Evolutionary conservation across 2,113 vertebrate genomes (phyloP), one percentile per base, ranked within the genome.

Genomic region (Numida meleagris): DNA sequence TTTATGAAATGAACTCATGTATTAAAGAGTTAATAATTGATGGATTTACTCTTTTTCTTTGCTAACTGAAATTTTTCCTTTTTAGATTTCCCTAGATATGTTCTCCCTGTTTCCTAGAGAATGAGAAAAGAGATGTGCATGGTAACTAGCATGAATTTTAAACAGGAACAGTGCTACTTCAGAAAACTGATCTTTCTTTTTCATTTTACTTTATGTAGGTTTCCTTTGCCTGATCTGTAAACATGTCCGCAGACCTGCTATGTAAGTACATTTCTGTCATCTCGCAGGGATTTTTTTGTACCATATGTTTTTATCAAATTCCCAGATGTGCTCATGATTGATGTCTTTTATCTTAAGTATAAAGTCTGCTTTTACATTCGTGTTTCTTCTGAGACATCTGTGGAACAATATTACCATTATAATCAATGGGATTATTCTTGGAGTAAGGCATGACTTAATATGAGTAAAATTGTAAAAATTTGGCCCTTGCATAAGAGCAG

Each of bases 171-270:
- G 5, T 57, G 14, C 55, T 66, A 86, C 55, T 82, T 91, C 29
- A 76, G 68, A 72, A 86, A 90, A 95, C 57, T 96, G 66, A 93
- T 90, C 31, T 43, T 89, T 92, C 27, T 89, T 68, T 89, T 90
- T 93, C 48, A 42, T 95, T 95, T 97, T 95, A 86, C 91, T 96
- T 95, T 93, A 23, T 73, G 53, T 93, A 97, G 96, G 93, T 95
- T 95, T 96, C 80, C 88, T 90, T 91, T 95, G 88, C 86, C 88
- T 95, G 86, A 93, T 94, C 93, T 95, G 92, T 95, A 97, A 95
- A 95, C 95, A 97, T 97, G 94, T 97, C 96, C 83, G 82, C 90
- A 83, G 95, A 97, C 94, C 92, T 96, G 90, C 95, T 97, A 58
- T 97, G 96, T 96, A 97, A 97, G 96, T 97, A 96, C 80, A 88